Conservation (phyloP, 2,797 vertebrate genomes). For the Hypotaenidia okinawae region DNA sequence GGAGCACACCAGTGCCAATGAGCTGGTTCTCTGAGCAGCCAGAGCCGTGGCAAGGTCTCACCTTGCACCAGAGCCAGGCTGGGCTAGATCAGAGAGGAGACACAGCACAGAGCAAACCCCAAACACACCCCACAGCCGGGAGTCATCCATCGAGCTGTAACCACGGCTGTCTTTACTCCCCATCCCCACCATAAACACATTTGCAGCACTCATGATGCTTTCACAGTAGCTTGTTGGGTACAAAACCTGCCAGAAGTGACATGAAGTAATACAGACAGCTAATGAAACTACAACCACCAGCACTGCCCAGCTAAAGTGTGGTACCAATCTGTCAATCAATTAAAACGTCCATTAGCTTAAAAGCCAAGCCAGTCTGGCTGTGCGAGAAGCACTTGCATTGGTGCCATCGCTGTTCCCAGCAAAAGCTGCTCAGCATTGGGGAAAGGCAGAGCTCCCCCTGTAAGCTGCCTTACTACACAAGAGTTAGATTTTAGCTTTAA, state of each 20-base stretch:
- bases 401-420: neutral
- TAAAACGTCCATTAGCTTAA: neutral
- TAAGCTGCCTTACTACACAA: neutral
- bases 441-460: neutral
- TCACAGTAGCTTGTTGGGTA: neutral
- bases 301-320: neutral
- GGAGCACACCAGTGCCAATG: rapidly evolving
- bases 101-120: neutral
- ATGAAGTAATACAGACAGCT: neutral
- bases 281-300: neutral
- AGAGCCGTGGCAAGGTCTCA: neutral
- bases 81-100: neutral
- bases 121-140: neutral
- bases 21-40: no score
- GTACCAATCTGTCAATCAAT: neutral
- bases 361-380: neutral
- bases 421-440: rapidly evolving
- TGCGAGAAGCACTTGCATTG: rapidly evolving
- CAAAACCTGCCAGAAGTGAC: neutral
- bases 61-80: neutral
- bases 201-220: neutral
- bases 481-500: neutral
- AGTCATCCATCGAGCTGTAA: rapidly evolving
- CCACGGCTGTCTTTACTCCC: neutral
- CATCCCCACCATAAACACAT: neutral